These are phyloP conservation scores for Zaprionus kolodkinae DNA, from an alignment of 1,140 invertebrate species.

Conservation along the genomic window DNA sequence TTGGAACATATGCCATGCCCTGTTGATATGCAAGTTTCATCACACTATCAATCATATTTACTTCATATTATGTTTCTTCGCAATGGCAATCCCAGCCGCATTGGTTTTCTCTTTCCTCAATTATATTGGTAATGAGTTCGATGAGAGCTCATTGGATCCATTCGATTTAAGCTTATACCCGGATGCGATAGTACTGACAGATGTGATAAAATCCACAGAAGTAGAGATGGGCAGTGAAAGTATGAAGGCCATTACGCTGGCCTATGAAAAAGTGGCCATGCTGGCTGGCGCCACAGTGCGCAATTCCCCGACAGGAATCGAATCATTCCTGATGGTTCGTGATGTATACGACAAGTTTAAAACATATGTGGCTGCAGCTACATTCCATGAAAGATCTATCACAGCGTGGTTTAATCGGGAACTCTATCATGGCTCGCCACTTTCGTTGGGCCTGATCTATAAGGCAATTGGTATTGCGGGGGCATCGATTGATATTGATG, in stretches of 20 bases:
- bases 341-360: not conserved
- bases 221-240: not conserved
- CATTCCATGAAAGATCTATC: conserved; percentile 76
- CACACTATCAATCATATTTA: not conserved
- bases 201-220: too few species aligned
- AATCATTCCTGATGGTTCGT: not conserved
- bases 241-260: rapidly evolving
- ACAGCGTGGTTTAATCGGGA: conserved; percentile 87
- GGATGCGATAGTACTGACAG: not conserved
- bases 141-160: rapidly evolving
- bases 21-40: not conserved
- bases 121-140: not conserved
- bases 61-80: not conserved
- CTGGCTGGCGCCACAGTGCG: conserved; percentile 10
- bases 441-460: conserved; percentile 86
- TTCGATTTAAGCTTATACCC: not conserved
- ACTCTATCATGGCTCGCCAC: conserved; percentile 88
- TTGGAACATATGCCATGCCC: not conserved
- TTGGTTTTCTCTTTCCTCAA: not conserved
- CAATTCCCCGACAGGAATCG: not conserved
- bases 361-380: conserved; percentile 85
- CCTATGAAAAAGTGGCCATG: conserved; percentile 4
- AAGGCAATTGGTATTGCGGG: conserved; percentile 84
- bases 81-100: not conserved
- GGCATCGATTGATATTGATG: conserved; percentile 12